Evolutionary conservation across 2,113 vertebrate genomes (phyloP).

Genomic region (Oceanites oceanicus): DNA sequence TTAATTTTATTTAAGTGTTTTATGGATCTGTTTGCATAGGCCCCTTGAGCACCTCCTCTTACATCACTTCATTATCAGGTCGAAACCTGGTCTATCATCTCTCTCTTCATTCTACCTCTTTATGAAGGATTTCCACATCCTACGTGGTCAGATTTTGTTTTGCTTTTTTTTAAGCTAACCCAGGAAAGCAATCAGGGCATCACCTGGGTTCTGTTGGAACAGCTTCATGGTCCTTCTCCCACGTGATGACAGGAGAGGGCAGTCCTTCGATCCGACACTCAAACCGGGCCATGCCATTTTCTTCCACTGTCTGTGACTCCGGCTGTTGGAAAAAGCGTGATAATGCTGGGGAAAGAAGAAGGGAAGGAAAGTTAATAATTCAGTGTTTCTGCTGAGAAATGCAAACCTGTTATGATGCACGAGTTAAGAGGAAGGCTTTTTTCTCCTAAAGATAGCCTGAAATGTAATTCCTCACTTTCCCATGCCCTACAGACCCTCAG

Average conservation of each 20-base stretch:
- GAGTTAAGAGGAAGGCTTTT: background rate
- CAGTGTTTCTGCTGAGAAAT: background rate
- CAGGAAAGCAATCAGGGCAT: background rate
- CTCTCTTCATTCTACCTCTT: background rate
- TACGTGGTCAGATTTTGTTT: background rate
- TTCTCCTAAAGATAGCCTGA: background rate
- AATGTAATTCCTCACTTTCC: background rate
- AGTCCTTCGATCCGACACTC: constrained; percentile 89
- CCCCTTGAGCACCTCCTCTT: background rate
- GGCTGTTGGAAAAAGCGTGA: constrained; percentile 86
- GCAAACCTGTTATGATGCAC: background rate
- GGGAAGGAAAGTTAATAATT: background rate
- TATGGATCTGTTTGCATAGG: background rate
- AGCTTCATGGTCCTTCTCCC: constrained; percentile 86
- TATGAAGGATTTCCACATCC: background rate
- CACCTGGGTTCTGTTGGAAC: constrained; percentile 85
- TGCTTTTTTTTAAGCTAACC: background rate
- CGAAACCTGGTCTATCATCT: background rate
- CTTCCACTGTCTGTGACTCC: constrained; percentile 78
- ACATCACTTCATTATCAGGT: background rate
- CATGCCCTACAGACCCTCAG: background rate
- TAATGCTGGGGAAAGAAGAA: constrained; percentile 74
- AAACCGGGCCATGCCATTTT: constrained; percentile 86
- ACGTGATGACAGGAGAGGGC: constrained; percentile 86
- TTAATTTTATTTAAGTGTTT: background rate